Base-by-base conservation (phyloP, 2,113 vertebrate species). In the Coryphaenoides rupestris region DNA sequence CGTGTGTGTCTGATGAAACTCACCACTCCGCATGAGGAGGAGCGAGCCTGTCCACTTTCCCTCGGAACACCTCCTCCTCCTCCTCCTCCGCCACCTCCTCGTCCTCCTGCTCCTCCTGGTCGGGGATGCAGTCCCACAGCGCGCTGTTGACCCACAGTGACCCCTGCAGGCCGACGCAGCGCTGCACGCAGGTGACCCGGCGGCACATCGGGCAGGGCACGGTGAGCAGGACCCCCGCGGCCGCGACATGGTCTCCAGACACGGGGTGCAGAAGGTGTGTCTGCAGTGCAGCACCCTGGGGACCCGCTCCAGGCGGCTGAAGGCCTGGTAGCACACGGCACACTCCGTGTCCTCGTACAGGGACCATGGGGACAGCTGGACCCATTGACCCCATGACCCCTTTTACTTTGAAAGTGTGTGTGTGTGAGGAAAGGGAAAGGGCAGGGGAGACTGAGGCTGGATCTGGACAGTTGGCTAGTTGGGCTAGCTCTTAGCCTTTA, bases 271-370 rank as follows among this genome's bases (percentile, higher is more conserved):
- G 82, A 91, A 92, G 15, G 89, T 90, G 79, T 92, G 90, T 10
- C 79, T 78, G 76, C 90, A 92, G 86, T 89, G 88, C 15, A 92
- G 87, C 67, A 90, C 52, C 6, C 89, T 73, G 46, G 90, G 90
- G 64, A 90, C 60, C 54, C 85, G 67, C 55, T 87, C 84, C 24
- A 15, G 55, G 28, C 89, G 79, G 0, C 86, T 81, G 81, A 82
- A 92, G 6, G 76, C 63, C 40, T 69, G n/a, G 21, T 85, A 77
- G 70, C 90, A 92, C 24, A 92, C 84, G 16, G 85, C 79, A 58
- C 90, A 92, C 49, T 92, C 89, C 1, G 66, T 73, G 5, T 92
- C 89, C 65, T 88, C 85, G 49, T 74, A 84, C 62, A 88, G 75
- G n/a, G 26, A 87, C 88, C 90, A 90, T 92, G 58, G 46, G 57